Percentiles rank a stretch among this genome's conserved stretches.
Evolutionary conservation across 2,113 vertebrate genomes (phyloP).

Genomic region (Vulpes lagopus): DNA sequence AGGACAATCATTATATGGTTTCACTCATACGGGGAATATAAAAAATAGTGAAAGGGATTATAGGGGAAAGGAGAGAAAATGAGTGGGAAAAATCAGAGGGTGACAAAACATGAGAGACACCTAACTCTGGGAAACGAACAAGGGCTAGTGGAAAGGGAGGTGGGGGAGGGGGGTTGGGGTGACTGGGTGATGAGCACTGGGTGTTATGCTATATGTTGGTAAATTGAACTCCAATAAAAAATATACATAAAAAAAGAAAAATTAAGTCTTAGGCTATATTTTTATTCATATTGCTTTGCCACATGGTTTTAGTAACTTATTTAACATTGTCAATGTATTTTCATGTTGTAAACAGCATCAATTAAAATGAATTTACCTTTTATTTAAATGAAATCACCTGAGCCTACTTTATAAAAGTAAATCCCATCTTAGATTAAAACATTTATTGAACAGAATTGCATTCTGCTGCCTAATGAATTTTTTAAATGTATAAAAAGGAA

Average conservation of each 20-base stretch:
- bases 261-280: background rate
- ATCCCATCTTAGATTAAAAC: conserved; percentile 2
- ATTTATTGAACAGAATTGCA: conserved; percentile 16
- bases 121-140: too few relatives aligned
- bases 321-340: conserved; percentile 15
- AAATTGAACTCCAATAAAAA: too few relatives aligned
- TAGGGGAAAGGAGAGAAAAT: too few relatives aligned
- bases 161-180: too few relatives aligned
- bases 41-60: too few relatives aligned
- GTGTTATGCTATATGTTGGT: too few relatives aligned
- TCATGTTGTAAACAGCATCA: conserved; percentile 24
- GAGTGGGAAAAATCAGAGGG: too few relatives aligned
- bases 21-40: too few relatives aligned
- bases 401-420: conserved; percentile 50
- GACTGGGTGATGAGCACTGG: too few relatives aligned
- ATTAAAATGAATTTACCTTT: conserved; percentile 36
- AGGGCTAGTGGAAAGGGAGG: too few relatives aligned
- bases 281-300: conserved; percentile 51
- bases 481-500: conserved; percentile 38
- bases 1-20: too few relatives aligned
- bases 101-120: too few relatives aligned
- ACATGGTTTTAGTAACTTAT: conserved; percentile 24
- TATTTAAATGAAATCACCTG: conserved; percentile 45
- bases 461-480: background rate
- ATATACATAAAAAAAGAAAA: background rate